Evolutionary conservation across 1,140 invertebrate genomes (phyloP), one percentile per base, ranked within the genome.

Genomic region (Cataglyphis hispanica): DNA sequence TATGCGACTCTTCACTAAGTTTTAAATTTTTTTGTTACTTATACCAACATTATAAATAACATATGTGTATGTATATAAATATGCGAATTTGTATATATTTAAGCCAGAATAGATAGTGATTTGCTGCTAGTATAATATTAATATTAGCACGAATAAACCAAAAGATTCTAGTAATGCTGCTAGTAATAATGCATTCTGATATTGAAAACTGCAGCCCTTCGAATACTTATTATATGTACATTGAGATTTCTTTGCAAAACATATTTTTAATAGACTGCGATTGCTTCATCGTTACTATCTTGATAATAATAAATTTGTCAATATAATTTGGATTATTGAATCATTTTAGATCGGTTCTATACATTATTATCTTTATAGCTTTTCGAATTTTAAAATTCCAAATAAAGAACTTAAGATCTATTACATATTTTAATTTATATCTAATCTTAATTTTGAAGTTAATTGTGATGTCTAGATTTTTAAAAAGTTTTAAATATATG

Each of bases 101-200:
- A 74, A 40, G 7, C n/a, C 19, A 60, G 25, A 70, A 7, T 69
- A 69, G 46, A 69, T 83, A 83, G n/a, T 60, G 67, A 83, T 43
- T 67, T 61, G 19, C 37, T 50, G 16, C 78, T 37, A 72, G 8
- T 72, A 50, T 50, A 83, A 74, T 11, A 56, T 83, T 83, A n/a
- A 13, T 83, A 83, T 4, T 72, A 74, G n/a, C 25, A 74, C 7
- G 56, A 74, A 72, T 25, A 60, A 63, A 61, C 67, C 67, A 74
- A 83, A 83, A 83, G 78, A 83, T n/a, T 69, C 19, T 69, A 22
- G 46, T 43, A 22, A 69, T 80, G 64, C 46, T 80, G 16, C n/a
- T n/a, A n/a, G n/a, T n/a, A n/a, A n/a, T 13, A 67, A 40, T 46
- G 22, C 40, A 43, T 31, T 34, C 56, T 27, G 63, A 8, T 67